Evolutionary conservation across 92 coral and sea anemone species (phyloP).

Genomic region (Bergia sp.): DNA sequence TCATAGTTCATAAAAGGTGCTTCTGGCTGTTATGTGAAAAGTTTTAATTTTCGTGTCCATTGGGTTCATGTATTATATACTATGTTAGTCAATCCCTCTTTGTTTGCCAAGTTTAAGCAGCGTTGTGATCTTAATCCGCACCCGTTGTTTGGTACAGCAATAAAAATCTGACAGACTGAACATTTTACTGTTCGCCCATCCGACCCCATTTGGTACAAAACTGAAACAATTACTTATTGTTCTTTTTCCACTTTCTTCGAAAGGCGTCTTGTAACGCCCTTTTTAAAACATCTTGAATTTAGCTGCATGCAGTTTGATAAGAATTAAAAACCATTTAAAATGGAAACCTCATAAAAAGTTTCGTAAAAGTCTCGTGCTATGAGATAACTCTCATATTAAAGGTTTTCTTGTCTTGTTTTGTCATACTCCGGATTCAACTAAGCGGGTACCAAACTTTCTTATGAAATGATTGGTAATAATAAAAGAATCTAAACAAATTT

Average conservation of each 20-base stretch:
- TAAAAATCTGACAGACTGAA: not conserved
- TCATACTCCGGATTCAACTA: slow-evolving; percentile 1
- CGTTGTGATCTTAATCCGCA: too few species aligned
- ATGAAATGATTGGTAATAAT: slow-evolving; percentile 18
- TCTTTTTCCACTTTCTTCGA: too few species aligned
- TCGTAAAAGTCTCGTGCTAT: not conserved
- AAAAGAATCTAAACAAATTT: slow-evolving; percentile 22
- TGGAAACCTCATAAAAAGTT: not conserved
- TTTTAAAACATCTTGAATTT: not conserved
- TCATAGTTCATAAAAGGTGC: too few species aligned
- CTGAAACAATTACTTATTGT: not conserved
- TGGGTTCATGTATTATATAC: not conserved
- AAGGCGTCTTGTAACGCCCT: not conserved
- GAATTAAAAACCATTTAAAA: not conserved
- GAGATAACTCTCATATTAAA: slow-evolving; percentile 10
- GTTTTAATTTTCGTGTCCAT: not conserved
- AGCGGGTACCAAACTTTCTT: slow-evolving; percentile 45
- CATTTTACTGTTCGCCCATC: not conserved
- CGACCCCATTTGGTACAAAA: not conserved
- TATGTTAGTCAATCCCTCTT: not conserved
- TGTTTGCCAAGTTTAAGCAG: not conserved
- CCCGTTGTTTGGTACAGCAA: not conserved
- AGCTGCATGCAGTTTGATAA: not conserved
- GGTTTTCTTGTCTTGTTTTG: slow-evolving; percentile 17
- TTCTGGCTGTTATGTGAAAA: too few species aligned